Evolutionary conservation across 2,113 vertebrate species (phyloP), one percentile per base, ranked within the genome.

Genomic region (Dicerorhinus sumatrensis): DNA sequence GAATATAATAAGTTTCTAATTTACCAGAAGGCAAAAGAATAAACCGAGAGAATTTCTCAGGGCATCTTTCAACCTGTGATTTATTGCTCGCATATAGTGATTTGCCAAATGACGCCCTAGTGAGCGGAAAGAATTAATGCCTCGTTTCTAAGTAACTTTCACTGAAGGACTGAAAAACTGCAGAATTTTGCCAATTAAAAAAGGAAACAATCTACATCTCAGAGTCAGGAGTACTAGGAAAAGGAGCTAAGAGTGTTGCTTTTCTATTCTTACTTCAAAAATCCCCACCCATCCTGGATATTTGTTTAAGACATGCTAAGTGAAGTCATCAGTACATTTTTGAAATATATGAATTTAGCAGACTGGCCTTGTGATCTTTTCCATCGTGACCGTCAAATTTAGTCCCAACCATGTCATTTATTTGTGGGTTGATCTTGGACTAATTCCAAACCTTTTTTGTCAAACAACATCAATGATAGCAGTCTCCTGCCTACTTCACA

Each of bases 141-240:
- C 36, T 96, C 96, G 94, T 96, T 95, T 29, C 84, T 97, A 81
- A 88, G 58, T 80, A 92, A 90, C 20, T 94, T 97, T 81, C 58
- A 93, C 39, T 25, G 27, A 87, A 89, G 54, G 23, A 77, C 31
- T 65, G 31, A 77, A 95, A 90, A 81, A 23, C 16, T 94, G n/a
- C 11, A 92, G 11, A 46, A 23, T 63, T 91, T 94, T 96, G 27
- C 56, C 85, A 93, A 39, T 96, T 86, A 96, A n/a, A 23, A 56
- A 69, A 95, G 54, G 6, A 91, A 88, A 60, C 8, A 46, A 91
- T 89, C 51, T 67, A 36, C 33, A 84, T 36, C 29, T 63, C 39
- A 94, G 56, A 69, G 39, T 94, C 67, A 91, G 23, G n/a, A 76
- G 33, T 73, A 84, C 70, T 93, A 67, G 63, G 20, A 1, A 91